Percentiles rank a stretch among this genome's conserved stretches.
phyloP scores from a whole-genome alignment of 2,888 invertebrate species.

The Malacosoma neustria region DNA sequence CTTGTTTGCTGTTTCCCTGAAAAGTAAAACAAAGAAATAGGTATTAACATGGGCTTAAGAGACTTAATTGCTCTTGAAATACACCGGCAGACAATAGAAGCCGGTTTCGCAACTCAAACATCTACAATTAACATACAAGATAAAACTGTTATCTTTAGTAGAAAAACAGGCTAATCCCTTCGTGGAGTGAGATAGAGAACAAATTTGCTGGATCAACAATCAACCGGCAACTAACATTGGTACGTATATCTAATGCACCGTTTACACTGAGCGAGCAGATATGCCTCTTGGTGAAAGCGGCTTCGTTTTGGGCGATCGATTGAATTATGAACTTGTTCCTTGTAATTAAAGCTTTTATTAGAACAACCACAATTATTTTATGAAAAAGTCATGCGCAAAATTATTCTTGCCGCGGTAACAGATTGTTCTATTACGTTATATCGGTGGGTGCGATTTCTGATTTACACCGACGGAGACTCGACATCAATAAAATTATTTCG shows the following conservation, averaged over 20 bases:
- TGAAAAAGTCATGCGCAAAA: too few relatives aligned
- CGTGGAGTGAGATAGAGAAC: slow-evolving; percentile 54
- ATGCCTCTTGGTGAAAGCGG: too few relatives aligned
- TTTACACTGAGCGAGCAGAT: slow-evolving; percentile 17
- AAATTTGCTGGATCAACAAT: slow-evolving; percentile 69
- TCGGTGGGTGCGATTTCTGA: too few relatives aligned
- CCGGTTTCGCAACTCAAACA: slow-evolving; percentile 40
- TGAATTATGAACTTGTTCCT: too few relatives aligned
- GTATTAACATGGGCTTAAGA: background rate
- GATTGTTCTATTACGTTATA: too few relatives aligned
- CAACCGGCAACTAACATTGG: slow-evolving; percentile 53
- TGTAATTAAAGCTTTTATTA: too few relatives aligned
- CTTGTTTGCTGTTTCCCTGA: background rate
- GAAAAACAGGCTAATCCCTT: slow-evolving; percentile 67
- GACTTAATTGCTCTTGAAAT: slow-evolving; percentile 3
- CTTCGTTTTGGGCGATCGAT: too few relatives aligned
- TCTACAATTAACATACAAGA: slow-evolving; percentile 46
- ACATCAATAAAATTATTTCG: too few relatives aligned
- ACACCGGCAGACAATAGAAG: slow-evolving; percentile 4
- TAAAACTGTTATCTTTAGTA: slow-evolving; percentile 59
- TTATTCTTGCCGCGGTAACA: too few relatives aligned
- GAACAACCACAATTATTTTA: too few relatives aligned
- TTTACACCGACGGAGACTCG: too few relatives aligned
- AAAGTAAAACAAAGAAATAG: background rate
- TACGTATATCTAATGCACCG: slow-evolving; percentile 39